These are phyloP conservation scores for Drymodes brunneopygia DNA, from an alignment of 2,113 vertebrate genomes.

Conservation along the genomic window DNA sequence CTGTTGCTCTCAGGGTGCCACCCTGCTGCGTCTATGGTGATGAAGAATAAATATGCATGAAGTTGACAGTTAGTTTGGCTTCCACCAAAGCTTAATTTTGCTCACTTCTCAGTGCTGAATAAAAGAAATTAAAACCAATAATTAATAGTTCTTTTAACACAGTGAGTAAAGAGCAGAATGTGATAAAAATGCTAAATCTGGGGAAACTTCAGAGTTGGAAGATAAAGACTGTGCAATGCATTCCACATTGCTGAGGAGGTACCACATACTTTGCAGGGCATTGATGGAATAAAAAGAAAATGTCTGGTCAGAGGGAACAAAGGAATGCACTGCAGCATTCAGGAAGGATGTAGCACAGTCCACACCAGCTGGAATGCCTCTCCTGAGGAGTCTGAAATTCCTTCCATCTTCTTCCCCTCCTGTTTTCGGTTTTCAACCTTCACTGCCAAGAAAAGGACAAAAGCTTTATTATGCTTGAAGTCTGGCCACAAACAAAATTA, in stretches of 20 bases:
- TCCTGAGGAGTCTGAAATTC: conserved; percentile 37
- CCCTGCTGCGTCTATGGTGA: neutral
- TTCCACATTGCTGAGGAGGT: neutral
- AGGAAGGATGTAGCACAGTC: conserved; percentile 19
- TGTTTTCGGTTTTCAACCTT: neutral
- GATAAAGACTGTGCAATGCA: neutral
- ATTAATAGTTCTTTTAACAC: conserved; percentile 12
- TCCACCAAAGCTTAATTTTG: conserved; percentile 36
- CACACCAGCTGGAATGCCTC: conserved; percentile 2
- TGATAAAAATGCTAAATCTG: neutral
- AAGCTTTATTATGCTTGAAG: conserved; percentile 45
- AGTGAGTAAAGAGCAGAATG: neutral
- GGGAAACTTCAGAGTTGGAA: neutral
- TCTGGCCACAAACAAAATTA: conserved; percentile 10
- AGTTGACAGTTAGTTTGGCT: neutral
- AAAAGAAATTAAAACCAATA: conserved; percentile 21
- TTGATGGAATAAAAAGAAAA: conserved; percentile 28
- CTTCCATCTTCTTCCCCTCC: conserved; percentile 22
- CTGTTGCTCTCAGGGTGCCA: neutral
- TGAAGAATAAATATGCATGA: conserved; percentile 17
- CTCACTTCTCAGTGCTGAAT: neutral
- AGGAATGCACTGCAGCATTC: conserved; percentile 46
- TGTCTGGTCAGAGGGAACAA: conserved; percentile 23
- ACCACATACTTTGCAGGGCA: neutral
- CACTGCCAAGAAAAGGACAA: conserved; percentile 44